Evolutionary conservation across 2,888 invertebrate genomes (phyloP), one percentile per base, ranked within the genome.

Genomic region (Masnerella sp.): DNA sequence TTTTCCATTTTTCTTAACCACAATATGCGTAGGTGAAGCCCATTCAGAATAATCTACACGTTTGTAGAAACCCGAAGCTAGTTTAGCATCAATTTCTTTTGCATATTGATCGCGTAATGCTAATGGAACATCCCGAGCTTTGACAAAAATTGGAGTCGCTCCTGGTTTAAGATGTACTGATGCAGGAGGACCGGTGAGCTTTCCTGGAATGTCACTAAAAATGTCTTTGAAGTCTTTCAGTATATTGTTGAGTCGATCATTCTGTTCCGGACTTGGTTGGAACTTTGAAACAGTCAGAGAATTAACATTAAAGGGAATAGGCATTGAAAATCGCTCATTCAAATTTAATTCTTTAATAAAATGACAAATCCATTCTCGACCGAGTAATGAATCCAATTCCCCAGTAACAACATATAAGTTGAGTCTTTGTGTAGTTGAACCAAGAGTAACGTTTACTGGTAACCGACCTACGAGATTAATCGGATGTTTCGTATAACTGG

Each of bases 401-500:
- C 61, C 56, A 4, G 54, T 8, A 1, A 62, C 32, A 8, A 70
- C 70, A 20, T 62, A 62, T 8, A 56, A 30, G 11, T 49, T 34
- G 2, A 70, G 49, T 36, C 45, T 47, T 3, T 34, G 20, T n/a
- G 54, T 56, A 2, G 54, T 15, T 12, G 8, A 1, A 1, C 65
- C 69, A 14, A 74, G 9, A 0, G 45, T 28, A 7, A 38, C 65
- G 11, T 43, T 34, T 2, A 74, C 65, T 5, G 49, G 9, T 2
- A 47, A 12, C 3, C 18, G 22, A 2, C 65, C 69, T 2, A 65
- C 7, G 14, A 65, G 65, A 0, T 65, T 34, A 14, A 74, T 52
- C 0, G 11, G 32, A 47, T 74, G 70, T 8, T 47, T 28, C 0
- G 64, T 58, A 22, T 75, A 75, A 28, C 71, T 75, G 5, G 42